Base-by-base conservation (phyloP, 2,888 invertebrate species). In the Colostygia pectinataria region DNA sequence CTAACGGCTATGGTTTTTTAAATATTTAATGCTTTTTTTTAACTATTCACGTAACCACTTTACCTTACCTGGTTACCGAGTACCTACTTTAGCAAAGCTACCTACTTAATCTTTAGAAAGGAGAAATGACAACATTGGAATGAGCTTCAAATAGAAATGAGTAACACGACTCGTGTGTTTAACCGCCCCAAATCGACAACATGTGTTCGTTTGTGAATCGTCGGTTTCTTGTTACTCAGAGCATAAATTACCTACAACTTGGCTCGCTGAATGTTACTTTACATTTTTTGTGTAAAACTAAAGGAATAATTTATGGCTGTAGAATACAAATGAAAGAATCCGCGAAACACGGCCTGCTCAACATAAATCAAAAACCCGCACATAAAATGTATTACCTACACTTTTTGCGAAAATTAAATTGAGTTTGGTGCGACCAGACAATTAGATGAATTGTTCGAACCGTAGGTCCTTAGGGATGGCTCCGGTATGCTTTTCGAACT, bases 241-340 rank as follows among this genome's bases (percentile, higher is more conserved):
- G 70, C 74, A 81, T 82, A 83, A 83, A 81, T 83, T 74, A n/a
- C n/a, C n/a, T n/a, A 82, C 75, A 60, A 71, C 74, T 74, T 76
- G 65, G 73, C 71, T 69, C 75, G 74, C 64, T 75, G 71, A 73
- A 71, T 66, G 67, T 71, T 70, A 65, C 69, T 67, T 64, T 61
- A 64, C 68, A 13, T 46, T 77, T 77, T 74, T 55, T 70, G 45
- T 59, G 63, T 61, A 71, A 32, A 64, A 71, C 63, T 63, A 64
- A 59, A 53, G 56, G 61, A 59, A 72, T 76, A 74, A 84, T 83
- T 82, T 82, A 79, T 78, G 59, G 28, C 50, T 63, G 46, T 47
- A 61, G 65, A 74, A 75, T 73, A 66, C 66, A 64, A 66, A 71
- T 66, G 60, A 7, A 37, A 10, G 29, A 20, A 29, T 25, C 12